Conservation (phyloP, 2,113 vertebrate genomes). For the Mola mola region DNA sequence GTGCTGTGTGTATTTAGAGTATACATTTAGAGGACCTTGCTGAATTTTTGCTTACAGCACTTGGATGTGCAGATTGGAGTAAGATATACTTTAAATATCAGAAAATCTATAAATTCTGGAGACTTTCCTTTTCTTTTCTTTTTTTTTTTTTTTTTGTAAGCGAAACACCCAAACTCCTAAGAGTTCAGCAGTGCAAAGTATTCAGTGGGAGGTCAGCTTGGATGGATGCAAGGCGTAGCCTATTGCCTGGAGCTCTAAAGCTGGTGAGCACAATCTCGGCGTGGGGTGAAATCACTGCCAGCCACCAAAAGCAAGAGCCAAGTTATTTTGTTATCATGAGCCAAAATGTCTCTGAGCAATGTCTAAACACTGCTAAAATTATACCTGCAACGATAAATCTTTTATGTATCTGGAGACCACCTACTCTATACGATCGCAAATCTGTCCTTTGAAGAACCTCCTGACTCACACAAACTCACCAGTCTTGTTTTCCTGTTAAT, state of each 20-base stretch:
- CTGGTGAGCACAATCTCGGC: conserved; percentile 34
- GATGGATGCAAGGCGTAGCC: conserved; percentile 31
- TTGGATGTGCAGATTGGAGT: neutral
- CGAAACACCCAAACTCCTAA: neutral
- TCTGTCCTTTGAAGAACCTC: no score
- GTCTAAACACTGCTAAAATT: conserved; percentile 40
- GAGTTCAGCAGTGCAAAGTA: conserved; percentile 13
- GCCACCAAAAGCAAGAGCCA: conserved; percentile 49
- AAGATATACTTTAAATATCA: neutral
- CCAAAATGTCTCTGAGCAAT: conserved; percentile 39
- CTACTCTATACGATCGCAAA: neutral
- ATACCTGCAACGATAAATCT: neutral
- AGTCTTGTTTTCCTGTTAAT: no score
- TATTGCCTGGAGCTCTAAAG: conserved; percentile 46
- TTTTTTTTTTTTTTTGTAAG: neutral
- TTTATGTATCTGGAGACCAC: neutral
- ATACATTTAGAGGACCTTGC: neutral
- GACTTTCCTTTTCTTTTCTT: conserved; percentile 1
- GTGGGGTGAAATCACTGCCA: conserved; percentile 38
- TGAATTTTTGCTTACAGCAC: neutral
- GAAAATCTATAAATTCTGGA: neutral
- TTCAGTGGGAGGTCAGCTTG: conserved; percentile 46
- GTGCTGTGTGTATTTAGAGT: neutral
- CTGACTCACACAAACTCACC: no score
- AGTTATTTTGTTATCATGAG: conserved; percentile 41